Conservation (phyloP, 2,797 vertebrate species). For the Sebastolobus alascanus region DNA sequence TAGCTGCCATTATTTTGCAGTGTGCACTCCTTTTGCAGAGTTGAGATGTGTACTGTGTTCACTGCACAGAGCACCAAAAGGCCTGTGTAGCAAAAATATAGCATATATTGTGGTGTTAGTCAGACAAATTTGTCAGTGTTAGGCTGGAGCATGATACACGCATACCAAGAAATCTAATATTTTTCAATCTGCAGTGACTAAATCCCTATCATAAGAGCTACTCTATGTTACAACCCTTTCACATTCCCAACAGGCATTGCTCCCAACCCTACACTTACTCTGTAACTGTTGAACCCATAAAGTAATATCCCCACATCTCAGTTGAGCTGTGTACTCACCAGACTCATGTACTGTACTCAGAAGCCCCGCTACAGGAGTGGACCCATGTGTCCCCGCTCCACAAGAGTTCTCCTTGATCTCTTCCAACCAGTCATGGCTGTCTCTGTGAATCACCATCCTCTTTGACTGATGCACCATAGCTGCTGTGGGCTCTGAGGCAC, state of each 20-base stretch:
- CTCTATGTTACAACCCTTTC: not conserved
- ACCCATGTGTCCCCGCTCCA: constrained; percentile 2
- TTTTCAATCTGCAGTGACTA: not conserved
- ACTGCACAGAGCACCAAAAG: not conserved
- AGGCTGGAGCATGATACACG: not conserved
- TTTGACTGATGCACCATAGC: not conserved
- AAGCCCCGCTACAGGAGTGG: not conserved
- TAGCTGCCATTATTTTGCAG: constrained; percentile 1
- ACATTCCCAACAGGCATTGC: too few species aligned
- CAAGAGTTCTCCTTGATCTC: constrained; percentile 3
- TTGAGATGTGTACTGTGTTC: not conserved
- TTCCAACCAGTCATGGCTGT: not conserved
- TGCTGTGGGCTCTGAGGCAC: constrained; percentile 9
- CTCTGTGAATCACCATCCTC: constrained; percentile 26
- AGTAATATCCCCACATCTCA: not conserved
- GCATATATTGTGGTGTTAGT: not conserved
- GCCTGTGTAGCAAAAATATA: not conserved
- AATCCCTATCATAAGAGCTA: not conserved
- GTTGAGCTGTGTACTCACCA: not conserved
- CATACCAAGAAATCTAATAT: not conserved
- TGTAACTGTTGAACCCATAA: not conserved
- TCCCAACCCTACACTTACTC: not conserved
- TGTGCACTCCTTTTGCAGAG: not conserved
- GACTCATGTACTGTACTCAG: not conserved
- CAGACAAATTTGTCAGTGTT: not conserved